Conservation (phyloP, 1,140 invertebrate species). For the Daktulosphaira vitifoliae region DNA sequence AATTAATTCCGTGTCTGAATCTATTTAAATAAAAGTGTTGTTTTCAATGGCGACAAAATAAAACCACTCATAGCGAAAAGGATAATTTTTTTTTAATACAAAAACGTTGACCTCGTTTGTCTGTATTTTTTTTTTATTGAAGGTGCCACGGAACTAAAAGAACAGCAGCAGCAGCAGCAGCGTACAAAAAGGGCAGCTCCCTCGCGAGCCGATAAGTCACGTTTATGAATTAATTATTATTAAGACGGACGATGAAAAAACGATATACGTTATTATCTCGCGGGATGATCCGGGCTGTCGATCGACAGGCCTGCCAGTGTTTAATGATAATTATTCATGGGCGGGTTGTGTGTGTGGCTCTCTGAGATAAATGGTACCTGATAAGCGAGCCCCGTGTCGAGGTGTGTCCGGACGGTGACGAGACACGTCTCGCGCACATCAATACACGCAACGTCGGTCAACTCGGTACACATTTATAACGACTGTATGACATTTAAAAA, state of each 20-base stretch:
- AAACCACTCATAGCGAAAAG: too few species aligned
- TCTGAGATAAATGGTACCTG: constrained; percentile 17
- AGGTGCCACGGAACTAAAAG: neutral
- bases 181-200: constrained; percentile 11
- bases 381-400: neutral
- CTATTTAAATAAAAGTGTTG: too few species aligned
- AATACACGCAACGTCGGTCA: too few species aligned
- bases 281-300: constrained; percentile 22
- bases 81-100: constrained; percentile 1
- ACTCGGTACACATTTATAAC: too few species aligned
- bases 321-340: constrained; percentile 31
- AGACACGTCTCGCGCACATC: neutral
- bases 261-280: constrained; percentile 8
- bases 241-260: neutral
- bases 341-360: neutral
- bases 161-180: neutral
- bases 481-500: too few species aligned
- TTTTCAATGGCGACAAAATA: too few species aligned
- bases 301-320: constrained; percentile 22
- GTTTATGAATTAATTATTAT: constrained; percentile 22
- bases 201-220: constrained; percentile 31
- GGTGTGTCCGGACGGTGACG: constrained; percentile 5
- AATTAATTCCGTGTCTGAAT: too few species aligned
- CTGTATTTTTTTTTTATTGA: neutral
- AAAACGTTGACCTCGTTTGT: constrained; percentile 3